Base-by-base conservation (phyloP, 1,140 invertebrate genomes). In the Aphaenogaster rudis region DNA sequence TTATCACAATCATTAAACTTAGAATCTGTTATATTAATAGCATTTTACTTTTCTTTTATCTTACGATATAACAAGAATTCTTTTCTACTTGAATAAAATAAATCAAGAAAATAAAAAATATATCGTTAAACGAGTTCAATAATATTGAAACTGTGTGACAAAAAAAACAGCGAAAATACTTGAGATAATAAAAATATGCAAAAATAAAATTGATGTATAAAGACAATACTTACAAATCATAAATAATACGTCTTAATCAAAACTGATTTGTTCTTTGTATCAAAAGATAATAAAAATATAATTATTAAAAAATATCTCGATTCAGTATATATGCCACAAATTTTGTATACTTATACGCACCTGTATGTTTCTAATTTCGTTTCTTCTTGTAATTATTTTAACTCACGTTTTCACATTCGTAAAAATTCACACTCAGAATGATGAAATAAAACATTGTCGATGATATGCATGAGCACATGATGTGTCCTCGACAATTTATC, bases 251-350 rank as follows among this genome's bases (percentile, higher is more conserved):
- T 21, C 3, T 0, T 7, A 64, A 5, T 15, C 5, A 21, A 69
- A 45, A 15, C 33, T 28, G 6, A 69, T 13, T 21, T 7, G 2
- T 69, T 45, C 5, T 69, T 39, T 1, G 15, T 66, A 11, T 66
- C 15, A 39, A 66, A 39, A n/a, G 11, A 17, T 66, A 66, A 66
- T 66, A 39, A 39, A 66, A 66, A 39, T 66, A 66, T 66, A 15
- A 66, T 42, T 39, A 69, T 28, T 67, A 36, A 36, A 66, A 67
- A 21, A 67, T 9, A 4, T 11, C 28, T 17, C 0, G 11, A 59
- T 21, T 21, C 7, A 28, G 8, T 66, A 42, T 17, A 9, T 39
- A 39, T 17, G 3, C 11, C 6, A 57, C 5, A 67, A 6, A 54
- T 42, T 21, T 77, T 77, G 42, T 39, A 6, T 11, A 36, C 50